Conservation (phyloP, 2,113 vertebrate species). For the Entomyzon cyanotis region DNA sequence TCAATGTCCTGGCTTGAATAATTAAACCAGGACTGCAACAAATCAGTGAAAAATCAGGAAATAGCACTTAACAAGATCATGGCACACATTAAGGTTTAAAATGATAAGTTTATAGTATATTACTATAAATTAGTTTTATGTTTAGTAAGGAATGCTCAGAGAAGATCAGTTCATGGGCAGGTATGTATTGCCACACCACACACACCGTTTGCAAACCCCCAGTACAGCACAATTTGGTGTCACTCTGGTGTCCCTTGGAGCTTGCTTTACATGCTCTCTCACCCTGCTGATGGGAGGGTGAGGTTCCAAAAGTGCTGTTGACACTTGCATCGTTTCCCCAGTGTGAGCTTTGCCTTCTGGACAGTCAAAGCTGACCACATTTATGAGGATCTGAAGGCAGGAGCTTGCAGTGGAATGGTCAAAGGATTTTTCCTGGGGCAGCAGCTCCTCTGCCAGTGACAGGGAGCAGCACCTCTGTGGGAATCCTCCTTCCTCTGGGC, state of each 20-base stretch:
- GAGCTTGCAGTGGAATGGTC: neutral
- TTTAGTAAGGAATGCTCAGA: neutral
- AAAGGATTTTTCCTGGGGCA: neutral
- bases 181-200: neutral
- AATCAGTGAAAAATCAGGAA: neutral
- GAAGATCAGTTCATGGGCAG: neutral
- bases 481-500: neutral
- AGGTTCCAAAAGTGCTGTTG: neutral
- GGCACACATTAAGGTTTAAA: neutral
- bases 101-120: neutral
- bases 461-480: neutral
- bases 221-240: neutral
- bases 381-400: neutral
- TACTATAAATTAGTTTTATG: neutral
- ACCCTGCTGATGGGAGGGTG: neutral
- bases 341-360: neutral
- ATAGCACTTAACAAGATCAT: rapidly evolving
- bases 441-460: neutral
- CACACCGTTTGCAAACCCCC: neutral
- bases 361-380: neutral
- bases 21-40: neutral
- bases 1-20: neutral
- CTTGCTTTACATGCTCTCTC: neutral
- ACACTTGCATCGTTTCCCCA: neutral
- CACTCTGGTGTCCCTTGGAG: neutral